Evolutionary conservation across 2,113 vertebrate species (phyloP), one percentile per base, ranked within the genome.

Genomic region (Plotosus lineatus): DNA sequence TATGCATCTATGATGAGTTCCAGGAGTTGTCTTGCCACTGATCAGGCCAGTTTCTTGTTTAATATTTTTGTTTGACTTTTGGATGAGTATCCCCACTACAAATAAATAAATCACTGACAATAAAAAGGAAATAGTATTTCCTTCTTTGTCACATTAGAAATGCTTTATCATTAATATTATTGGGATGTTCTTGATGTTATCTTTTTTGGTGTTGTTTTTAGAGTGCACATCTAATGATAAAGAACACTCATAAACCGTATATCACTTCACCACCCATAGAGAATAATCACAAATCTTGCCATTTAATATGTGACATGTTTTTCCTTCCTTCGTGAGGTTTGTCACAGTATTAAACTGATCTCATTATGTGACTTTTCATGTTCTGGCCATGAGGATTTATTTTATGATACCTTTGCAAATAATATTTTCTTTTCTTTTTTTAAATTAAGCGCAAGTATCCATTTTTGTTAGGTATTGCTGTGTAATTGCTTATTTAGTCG

Each of bases 401-500:
- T 61, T 63, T 19, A 3, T 33, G 8, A 40, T 23, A 40, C 38
- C 7, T 46, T 9, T 46, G 44, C 12, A 46, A 9, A 46, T 46
- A 46, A 46, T 46, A 46, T 42, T 26, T 11, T 42, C 12, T 14
- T 40, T 26, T 68, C 65, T 44, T 26, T 71, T 79, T 71, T 28
- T 44, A 72, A 72, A 46, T 9, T 33, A 33, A 38, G 21, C 23
- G 50, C 68, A 46, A 10, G 46, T 36, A 53, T 66, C 21, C 33
- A 55, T 68, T 76, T 55, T 75, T 7, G 38, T 66, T 66, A 75
- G 58, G 23, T 26, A 53, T 33, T 12, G 5, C 33, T 81, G 23
- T 38, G 56, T 65, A 65, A 63, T 28, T 36, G 63, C 46, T 65
- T 58, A 53, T 65, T 51, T 53, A 42, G 33, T 51, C 15, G 21